phyloP scores from a whole-genome alignment of 2,113 vertebrate genomes.

The Lamprologus lemairii region DNA sequence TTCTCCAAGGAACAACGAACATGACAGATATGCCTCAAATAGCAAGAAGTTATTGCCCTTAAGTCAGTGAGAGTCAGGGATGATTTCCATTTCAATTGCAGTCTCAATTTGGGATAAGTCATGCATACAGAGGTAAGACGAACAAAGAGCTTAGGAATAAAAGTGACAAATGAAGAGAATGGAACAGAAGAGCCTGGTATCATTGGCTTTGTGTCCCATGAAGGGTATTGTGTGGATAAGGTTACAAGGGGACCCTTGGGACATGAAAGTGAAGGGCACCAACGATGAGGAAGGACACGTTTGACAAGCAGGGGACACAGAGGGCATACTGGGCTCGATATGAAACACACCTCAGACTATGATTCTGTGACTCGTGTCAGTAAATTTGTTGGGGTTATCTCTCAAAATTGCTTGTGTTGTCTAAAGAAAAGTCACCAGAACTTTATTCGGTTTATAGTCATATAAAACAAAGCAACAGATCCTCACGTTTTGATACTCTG shows the following conservation, averaged over 20 bases:
- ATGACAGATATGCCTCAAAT: constrained; percentile 29
- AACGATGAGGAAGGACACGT: constrained; percentile 53
- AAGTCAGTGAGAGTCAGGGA: constrained; percentile 25
- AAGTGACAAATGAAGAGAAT: constrained; percentile 68
- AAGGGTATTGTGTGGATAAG: constrained; percentile 66
- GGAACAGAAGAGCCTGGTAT: constrained; percentile 40
- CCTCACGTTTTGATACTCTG: background rate
- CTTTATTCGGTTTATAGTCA: background rate
- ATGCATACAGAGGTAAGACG: constrained; percentile 50
- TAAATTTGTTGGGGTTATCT: background rate
- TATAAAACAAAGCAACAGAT: background rate
- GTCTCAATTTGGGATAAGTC: constrained; percentile 54
- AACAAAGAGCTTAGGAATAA: constrained; percentile 62
- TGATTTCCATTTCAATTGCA: constrained; percentile 62
- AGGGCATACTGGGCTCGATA: background rate
- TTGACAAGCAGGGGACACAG: constrained; percentile 58
- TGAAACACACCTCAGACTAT: background rate
- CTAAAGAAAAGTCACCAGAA: background rate
- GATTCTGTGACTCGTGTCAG: background rate
- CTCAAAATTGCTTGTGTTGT: background rate
- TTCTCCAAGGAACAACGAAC: constrained; percentile 47
- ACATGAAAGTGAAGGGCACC: constrained; percentile 47
- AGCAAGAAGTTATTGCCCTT: constrained; percentile 44
- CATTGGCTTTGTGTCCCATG: constrained; percentile 61
- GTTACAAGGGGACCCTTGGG: constrained; percentile 51